Evolutionary conservation across 2,888 invertebrate species (phyloP).

Genomic region (Drosophila rubida): DNA sequence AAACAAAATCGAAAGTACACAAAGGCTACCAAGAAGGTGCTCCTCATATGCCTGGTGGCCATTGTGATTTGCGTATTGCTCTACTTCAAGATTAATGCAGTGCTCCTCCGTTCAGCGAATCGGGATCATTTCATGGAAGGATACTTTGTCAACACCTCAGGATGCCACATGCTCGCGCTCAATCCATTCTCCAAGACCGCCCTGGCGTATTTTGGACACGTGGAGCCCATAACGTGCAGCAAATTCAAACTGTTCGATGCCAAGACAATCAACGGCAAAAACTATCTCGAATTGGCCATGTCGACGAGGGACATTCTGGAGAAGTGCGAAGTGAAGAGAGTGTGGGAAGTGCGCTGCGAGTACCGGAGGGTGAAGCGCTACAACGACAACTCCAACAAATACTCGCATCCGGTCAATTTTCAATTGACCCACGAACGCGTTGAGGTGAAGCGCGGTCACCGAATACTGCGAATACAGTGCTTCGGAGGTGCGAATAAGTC

Average conservation of each 20-base stretch:
- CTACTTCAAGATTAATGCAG: constrained; percentile 11
- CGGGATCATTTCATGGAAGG: constrained; percentile 9
- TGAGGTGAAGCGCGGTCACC: not conserved
- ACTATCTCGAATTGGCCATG: constrained; percentile 2
- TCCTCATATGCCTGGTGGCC: not conserved
- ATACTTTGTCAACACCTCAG: constrained; percentile 49
- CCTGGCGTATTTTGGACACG: not conserved
- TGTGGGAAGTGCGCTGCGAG: constrained; percentile 1
- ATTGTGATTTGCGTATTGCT: constrained; percentile 6
- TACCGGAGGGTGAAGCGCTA: not conserved
- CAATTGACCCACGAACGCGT: not conserved
- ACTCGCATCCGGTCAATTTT: not conserved
- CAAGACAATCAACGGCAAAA: not conserved
- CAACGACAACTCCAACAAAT: not conserved
- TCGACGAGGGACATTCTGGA: not conserved
- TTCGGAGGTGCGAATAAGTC: not conserved
- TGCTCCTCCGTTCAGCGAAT: not conserved
- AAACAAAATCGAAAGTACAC: constrained; percentile 5
- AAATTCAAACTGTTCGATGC: constrained; percentile 21
- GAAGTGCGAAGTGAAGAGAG: not conserved
- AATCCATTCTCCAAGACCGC: constrained; percentile 9
- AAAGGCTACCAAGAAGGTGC: not conserved
- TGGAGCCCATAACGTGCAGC: constrained; percentile 11
- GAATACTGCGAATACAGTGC: not conserved
- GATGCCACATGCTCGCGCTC: constrained; percentile 40